Conservation (phyloP, 2,888 invertebrate genomes). For the Leistus spinibarbis region DNA sequence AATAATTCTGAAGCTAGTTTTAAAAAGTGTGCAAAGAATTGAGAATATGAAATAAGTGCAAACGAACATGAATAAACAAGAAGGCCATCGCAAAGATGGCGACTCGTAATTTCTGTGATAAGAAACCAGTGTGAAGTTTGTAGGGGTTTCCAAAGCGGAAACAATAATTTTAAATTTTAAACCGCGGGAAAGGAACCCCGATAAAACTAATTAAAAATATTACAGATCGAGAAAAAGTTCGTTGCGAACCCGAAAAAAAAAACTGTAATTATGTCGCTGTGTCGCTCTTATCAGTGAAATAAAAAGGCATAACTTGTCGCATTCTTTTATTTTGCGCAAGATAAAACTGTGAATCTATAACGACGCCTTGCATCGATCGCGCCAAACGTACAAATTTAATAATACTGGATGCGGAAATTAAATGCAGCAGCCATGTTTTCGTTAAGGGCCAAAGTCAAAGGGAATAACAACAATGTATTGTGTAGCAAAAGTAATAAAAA, state of each 20-base stretch:
- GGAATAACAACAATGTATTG: not conserved
- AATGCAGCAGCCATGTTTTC: not conserved
- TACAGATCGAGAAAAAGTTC: slow-evolving; percentile 39
- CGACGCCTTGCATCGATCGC: not conserved
- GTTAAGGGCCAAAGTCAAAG: not conserved
- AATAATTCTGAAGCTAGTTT: too few relatives aligned
- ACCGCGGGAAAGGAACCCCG: slow-evolving; percentile 39
- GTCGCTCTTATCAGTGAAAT: not conserved
- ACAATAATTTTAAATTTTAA: slow-evolving; percentile 50
- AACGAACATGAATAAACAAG: too few relatives aligned
- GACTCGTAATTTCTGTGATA: slow-evolving; percentile 34
- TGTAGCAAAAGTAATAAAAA: too few relatives aligned
- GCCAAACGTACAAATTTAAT: not conserved
- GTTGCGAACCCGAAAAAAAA: slow-evolving; percentile 26
- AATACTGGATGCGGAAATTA: not conserved
- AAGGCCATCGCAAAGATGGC: not conserved
- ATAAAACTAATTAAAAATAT: slow-evolving; percentile 44
- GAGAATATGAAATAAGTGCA: too few relatives aligned
- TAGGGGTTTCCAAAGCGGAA: slow-evolving; percentile 43
- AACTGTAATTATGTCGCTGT: slow-evolving; percentile 33
- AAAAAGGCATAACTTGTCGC: not conserved
- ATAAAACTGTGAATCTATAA: not conserved
- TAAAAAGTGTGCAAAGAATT: too few relatives aligned
- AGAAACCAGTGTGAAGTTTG: slow-evolving; percentile 6
- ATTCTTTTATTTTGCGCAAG: not conserved